phyloP scores from a whole-genome alignment of 2,888 invertebrate species.

The Cetonia aurata region DNA sequence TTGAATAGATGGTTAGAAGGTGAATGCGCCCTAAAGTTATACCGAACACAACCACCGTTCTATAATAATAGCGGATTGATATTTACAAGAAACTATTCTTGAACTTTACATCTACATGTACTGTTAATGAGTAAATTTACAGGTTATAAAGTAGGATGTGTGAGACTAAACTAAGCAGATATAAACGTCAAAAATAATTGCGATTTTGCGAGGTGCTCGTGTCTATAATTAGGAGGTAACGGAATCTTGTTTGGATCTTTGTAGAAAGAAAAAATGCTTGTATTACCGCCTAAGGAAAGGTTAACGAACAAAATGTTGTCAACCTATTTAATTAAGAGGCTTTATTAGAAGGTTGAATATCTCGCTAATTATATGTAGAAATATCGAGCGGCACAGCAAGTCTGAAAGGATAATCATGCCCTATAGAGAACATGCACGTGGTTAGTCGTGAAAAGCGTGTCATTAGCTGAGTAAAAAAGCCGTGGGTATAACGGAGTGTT shows the following conservation, averaged over 20 bases:
- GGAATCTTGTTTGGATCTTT: not conserved
- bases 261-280: not conserved
- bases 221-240: conserved; percentile 19
- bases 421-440: not conserved
- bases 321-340: conserved; percentile 21
- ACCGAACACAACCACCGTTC: not conserved
- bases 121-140: not conserved
- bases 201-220: conserved; percentile 1
- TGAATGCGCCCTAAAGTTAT: conserved; percentile 6
- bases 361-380: conserved; percentile 17
- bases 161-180: not conserved
- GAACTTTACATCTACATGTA: not conserved
- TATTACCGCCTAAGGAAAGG: conserved; percentile 19
- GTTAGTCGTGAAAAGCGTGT: conserved; percentile 22
- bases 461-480: conserved; percentile 14
- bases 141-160: conserved; percentile 1
- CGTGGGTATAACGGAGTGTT: too few species aligned
- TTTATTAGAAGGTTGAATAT: conserved; percentile 24
- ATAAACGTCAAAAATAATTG: conserved; percentile 9
- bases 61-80: not conserved
- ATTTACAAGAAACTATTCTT: conserved; percentile 2
- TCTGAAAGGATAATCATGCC: conserved; percentile 28
- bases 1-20: not conserved
- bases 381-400: conserved; percentile 1
- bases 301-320: conserved; percentile 33